These are phyloP conservation scores for Andinoacara biseriatus DNA, from an alignment of 2,113 vertebrate genomes.

Conservation along the genomic window DNA sequence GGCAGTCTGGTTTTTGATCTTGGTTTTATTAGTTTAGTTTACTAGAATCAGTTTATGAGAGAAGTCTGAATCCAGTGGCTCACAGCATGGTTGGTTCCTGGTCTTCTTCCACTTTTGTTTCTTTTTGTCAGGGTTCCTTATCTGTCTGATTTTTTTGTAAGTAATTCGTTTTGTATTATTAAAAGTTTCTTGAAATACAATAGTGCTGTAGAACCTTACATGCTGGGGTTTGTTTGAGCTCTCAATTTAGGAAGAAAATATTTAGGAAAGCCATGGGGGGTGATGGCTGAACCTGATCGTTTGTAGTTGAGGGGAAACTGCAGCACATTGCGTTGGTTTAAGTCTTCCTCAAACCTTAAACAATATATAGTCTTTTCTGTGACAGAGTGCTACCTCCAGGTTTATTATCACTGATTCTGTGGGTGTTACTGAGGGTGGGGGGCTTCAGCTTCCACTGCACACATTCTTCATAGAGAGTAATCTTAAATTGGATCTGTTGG, in stretches of 20 bases:
- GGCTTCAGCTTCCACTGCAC: slow-evolving; percentile 29
- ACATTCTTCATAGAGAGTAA: slow-evolving; percentile 77
- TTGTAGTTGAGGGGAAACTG: not conserved
- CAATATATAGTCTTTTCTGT: not conserved
- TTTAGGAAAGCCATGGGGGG: not conserved
- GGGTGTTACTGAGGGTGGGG: slow-evolving; percentile 3
- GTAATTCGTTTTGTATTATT: not conserved
- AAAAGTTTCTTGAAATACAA: too few species aligned
- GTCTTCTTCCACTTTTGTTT: fast-evolving
- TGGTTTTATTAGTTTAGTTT: not conserved
- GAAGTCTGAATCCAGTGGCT: not conserved
- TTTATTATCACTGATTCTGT: slow-evolving; percentile 55
- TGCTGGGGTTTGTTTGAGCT: not conserved
- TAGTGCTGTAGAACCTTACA: too few species aligned
- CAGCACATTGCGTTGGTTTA: not conserved
- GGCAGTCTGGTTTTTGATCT: not conserved
- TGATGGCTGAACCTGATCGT: not conserved
- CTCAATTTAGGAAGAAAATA: fast-evolving
- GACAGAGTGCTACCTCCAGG: slow-evolving; percentile 1
- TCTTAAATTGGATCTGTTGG: slow-evolving; percentile 83
- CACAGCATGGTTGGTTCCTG: not conserved
- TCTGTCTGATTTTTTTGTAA: not conserved
- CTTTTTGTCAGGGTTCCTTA: not conserved
- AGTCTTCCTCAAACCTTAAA: slow-evolving; percentile 3
- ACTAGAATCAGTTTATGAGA: not conserved